Evolutionary conservation across 2,797 vertebrate genomes (phyloP).

Genomic region (Myotis planiceps): DNA sequence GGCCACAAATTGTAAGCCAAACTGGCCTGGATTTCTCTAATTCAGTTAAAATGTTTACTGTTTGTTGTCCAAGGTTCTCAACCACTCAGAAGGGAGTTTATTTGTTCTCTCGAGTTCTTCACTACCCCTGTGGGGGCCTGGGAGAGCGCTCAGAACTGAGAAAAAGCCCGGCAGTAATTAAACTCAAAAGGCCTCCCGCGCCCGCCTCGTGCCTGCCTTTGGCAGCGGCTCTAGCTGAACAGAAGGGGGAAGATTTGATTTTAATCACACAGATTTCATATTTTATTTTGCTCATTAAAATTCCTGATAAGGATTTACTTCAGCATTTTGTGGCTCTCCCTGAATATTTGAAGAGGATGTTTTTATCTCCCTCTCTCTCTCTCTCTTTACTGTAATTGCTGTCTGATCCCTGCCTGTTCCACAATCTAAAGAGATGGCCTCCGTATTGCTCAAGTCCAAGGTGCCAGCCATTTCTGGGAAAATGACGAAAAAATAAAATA

Average conservation of each 20-base stretch:
- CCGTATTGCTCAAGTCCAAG: conserved; percentile 43
- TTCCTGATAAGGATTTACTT: conserved; percentile 88
- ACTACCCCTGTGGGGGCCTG: conserved; percentile 69
- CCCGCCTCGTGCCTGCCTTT: conserved; percentile 76
- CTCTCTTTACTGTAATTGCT: not conserved
- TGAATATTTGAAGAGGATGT: conserved; percentile 74
- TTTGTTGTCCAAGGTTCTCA: conserved; percentile 62
- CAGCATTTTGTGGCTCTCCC: conserved; percentile 85
- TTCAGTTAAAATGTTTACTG: conserved; percentile 59
- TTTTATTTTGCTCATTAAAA: conserved; percentile 91
- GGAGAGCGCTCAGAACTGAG: conserved; percentile 66
- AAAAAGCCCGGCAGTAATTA: conserved; percentile 85
- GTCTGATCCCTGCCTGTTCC: not conserved
- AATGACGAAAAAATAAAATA: not conserved
- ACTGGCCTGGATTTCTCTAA: not conserved
- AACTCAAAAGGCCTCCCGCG: conserved; percentile 84
- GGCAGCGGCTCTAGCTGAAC: conserved; percentile 84
- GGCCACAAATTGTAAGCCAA: not conserved
- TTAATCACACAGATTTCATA: conserved; percentile 89
- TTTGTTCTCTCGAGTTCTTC: conserved; percentile 75
- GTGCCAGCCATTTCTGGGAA: conserved; percentile 51
- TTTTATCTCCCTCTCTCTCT: not conserved
- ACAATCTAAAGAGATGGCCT: conserved; percentile 21
- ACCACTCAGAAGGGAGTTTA: conserved; percentile 53
- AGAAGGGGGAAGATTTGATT: conserved; percentile 88